phyloP scores from a whole-genome alignment of 2,888 invertebrate genomes.

The Galerucella calmariensis region DNA sequence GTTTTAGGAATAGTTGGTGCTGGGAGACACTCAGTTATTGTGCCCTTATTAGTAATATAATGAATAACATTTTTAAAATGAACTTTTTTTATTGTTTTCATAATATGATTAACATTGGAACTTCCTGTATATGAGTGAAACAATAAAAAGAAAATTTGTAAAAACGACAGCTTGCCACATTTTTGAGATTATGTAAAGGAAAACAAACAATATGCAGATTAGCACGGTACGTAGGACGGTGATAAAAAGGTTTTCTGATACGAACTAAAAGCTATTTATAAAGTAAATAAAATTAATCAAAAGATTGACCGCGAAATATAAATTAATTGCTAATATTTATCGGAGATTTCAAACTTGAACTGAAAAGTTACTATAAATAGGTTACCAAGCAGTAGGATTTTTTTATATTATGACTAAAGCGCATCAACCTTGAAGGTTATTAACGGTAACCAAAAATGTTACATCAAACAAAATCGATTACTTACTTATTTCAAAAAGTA shows the following conservation, averaged over 20 bases:
- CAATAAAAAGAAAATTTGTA: slow-evolving; percentile 5
- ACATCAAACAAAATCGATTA: neutral
- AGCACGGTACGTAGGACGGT: neutral
- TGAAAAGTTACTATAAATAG: slow-evolving; percentile 7
- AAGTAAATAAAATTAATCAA: slow-evolving; percentile 15
- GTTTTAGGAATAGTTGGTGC: no score
- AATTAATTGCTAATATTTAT: slow-evolving; percentile 10
- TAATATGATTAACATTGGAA: neutral
- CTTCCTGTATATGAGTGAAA: neutral
- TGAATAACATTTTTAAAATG: neutral
- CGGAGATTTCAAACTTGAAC: neutral
- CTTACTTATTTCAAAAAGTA: neutral
- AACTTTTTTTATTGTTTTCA: neutral
- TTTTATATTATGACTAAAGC: neutral
- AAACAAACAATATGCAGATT: slow-evolving; percentile 3
- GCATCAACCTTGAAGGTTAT: neutral
- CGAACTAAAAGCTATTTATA: slow-evolving; percentile 20
- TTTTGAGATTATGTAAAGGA: slow-evolving; percentile 2
- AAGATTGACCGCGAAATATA: slow-evolving; percentile 9
- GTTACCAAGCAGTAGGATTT: neutral
- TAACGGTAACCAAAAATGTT: neutral
- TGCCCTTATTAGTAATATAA: no score
- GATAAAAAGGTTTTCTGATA: neutral
- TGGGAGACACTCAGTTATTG: no score
- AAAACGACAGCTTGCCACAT: neutral